Evolutionary conservation across 2,888 invertebrate species (phyloP).

Genomic region (Aricia artaxerxes): DNA sequence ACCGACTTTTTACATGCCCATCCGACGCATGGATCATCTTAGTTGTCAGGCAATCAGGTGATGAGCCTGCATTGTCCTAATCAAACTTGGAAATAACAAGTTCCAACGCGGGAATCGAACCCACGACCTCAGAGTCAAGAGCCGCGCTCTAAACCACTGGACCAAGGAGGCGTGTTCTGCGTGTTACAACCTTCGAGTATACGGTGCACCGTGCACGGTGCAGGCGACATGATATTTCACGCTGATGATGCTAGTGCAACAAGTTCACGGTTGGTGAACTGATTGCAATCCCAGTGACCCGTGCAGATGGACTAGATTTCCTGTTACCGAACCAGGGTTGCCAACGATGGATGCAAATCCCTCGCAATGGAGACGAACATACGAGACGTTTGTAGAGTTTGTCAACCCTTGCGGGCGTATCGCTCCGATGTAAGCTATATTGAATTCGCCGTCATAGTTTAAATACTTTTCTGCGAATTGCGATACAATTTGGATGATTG

Average conservation of each 20-base stretch:
- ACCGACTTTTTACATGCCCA: too few species aligned
- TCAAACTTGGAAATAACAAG: too few species aligned
- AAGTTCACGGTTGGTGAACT: slow-evolving; percentile 54
- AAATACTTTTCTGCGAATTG: background rate
- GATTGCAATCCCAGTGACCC: slow-evolving; percentile 59
- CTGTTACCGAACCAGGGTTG: slow-evolving; percentile 52
- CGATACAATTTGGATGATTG: background rate
- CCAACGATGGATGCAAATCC: background rate
- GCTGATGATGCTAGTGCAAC: slow-evolving; percentile 39
- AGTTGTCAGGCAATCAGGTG: too few species aligned
- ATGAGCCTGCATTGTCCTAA: too few species aligned
- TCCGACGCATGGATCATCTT: too few species aligned
- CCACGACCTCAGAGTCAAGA: too few species aligned
- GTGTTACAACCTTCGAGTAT: background rate
- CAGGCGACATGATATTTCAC: background rate
- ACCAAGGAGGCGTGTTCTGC: too few species aligned
- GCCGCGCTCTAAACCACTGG: too few species aligned
- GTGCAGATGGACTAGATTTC: slow-evolving; percentile 68
- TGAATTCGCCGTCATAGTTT: background rate
- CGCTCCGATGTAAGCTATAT: slow-evolving; percentile 14
- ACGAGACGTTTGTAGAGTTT: background rate
- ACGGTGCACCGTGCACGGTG: background rate
- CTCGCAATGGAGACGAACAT: background rate
- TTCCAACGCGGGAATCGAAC: too few species aligned
- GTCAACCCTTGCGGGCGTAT: background rate